phyloP scores from a whole-genome alignment of 2,888 invertebrate genomes.

The Ophion ellenae region DNA sequence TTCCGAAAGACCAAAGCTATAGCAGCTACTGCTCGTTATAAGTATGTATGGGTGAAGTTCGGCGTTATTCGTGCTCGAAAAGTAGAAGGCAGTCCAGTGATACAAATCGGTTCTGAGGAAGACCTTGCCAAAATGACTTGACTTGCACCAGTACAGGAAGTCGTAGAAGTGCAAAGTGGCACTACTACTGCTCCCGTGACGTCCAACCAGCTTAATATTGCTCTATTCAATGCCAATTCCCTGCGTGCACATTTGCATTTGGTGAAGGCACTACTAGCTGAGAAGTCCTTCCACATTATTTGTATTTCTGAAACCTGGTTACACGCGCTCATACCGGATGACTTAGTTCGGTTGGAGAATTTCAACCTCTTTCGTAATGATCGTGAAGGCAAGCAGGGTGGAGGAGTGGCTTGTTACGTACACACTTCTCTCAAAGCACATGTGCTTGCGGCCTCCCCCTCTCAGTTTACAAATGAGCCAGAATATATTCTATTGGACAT shows the following conservation, averaged over 20 bases:
- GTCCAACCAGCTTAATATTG: not conserved
- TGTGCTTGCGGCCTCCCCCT: not conserved
- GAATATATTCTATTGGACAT: not conserved
- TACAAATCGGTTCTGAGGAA: too few relatives aligned
- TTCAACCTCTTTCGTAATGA: not conserved
- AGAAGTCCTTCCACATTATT: not conserved
- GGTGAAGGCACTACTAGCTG: too few relatives aligned
- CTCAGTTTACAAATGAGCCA: not conserved
- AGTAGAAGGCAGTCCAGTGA: too few relatives aligned
- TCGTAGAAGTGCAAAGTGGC: too few relatives aligned
- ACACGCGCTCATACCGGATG: not conserved
- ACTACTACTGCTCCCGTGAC: too few relatives aligned
- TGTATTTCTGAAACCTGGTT: constrained; percentile 7
- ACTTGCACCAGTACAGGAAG: too few relatives aligned
- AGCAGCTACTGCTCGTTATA: too few relatives aligned
- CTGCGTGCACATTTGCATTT: too few relatives aligned
- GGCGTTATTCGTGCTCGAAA: too few relatives aligned
- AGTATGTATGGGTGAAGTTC: too few relatives aligned
- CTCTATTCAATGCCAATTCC: not conserved
- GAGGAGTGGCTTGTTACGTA: not conserved
- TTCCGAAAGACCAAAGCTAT: too few relatives aligned
- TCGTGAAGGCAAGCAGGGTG: not conserved
- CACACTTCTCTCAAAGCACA: not conserved
- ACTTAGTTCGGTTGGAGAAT: not conserved
- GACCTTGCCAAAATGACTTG: too few relatives aligned